These are phyloP conservation scores for Andrena cerasifolii DNA, from an alignment of 1,140 invertebrate genomes.

Conservation along the genomic window DNA sequence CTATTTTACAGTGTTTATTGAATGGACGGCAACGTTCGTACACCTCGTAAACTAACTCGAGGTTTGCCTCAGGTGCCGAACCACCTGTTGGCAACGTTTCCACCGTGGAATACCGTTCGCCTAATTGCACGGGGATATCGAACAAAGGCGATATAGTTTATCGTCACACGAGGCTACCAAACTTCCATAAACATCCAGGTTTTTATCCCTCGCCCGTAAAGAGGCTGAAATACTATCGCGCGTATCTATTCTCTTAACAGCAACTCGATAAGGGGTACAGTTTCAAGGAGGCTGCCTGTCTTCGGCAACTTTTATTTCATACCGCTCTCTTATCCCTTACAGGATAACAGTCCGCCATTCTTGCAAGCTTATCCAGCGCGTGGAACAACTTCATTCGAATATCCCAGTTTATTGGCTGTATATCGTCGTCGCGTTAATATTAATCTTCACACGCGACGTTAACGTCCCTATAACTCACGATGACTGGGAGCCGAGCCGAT, in stretches of 20 bases:
- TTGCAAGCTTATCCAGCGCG: not conserved
- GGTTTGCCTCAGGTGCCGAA: too few relatives aligned
- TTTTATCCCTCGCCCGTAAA: not conserved
- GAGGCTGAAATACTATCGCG: not conserved
- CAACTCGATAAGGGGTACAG: not conserved
- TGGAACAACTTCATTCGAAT: not conserved
- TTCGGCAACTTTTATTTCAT: not conserved
- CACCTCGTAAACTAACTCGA: too few relatives aligned
- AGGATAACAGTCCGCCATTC: constrained; percentile 1
- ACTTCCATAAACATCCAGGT: not conserved
- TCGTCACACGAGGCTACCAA: too few relatives aligned
- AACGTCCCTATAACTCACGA: not conserved
- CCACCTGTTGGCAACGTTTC: too few relatives aligned
- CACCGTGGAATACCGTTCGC: too few relatives aligned
- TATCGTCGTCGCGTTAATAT: constrained; percentile 13
- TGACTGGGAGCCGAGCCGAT: constrained; percentile 13
- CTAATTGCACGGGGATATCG: too few relatives aligned
- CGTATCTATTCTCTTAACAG: not conserved
- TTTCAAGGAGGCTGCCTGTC: not conserved
- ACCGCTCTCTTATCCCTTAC: not conserved
- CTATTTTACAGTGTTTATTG: too few relatives aligned
- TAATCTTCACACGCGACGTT: constrained; percentile 2
- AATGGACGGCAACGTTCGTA: too few relatives aligned
- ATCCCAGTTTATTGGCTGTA: not conserved
- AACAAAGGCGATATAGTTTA: too few relatives aligned